phyloP scores from a whole-genome alignment of 2,113 vertebrate genomes.

The Chiloscyllium plagiosum region DNA sequence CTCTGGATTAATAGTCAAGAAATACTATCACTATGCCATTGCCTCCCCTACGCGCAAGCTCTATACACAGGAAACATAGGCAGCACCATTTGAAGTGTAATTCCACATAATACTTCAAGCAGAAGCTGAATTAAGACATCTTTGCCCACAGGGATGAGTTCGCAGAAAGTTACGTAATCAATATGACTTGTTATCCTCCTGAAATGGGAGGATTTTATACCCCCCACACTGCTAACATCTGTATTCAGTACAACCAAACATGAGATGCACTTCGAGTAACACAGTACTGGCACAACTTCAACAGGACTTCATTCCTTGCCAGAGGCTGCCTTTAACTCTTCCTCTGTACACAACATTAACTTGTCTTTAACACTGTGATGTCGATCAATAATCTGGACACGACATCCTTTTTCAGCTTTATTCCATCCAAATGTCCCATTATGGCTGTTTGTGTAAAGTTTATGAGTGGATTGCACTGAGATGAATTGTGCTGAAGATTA shows the following conservation, averaged over 20 bases:
- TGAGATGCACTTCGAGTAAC: background rate
- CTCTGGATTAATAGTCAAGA: no score
- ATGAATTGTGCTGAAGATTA: background rate
- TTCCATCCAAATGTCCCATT: background rate
- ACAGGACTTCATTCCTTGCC: background rate
- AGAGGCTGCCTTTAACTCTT: background rate
- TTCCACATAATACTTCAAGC: background rate
- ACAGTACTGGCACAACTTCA: background rate
- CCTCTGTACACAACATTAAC: background rate
- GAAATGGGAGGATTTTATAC: background rate
- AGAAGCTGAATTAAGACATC: background rate
- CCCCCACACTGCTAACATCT: background rate
- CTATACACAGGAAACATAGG: background rate
- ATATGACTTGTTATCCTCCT: background rate
- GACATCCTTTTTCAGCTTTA: background rate
- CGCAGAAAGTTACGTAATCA: background rate
- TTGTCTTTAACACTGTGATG: background rate
- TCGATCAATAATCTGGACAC: background rate
- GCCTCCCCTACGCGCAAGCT: background rate
- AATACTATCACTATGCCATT: no score
- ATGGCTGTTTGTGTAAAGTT: background rate
- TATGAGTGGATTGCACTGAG: background rate
- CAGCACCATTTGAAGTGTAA: background rate
- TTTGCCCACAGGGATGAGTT: background rate
- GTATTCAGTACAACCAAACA: background rate